A percentile compares a stretch with the other conserved stretches of the same genome.
These are phyloP conservation scores for Serilophus lunatus DNA, from an alignment of 2,113 vertebrate genomes.

Conservation along the genomic window DNA sequence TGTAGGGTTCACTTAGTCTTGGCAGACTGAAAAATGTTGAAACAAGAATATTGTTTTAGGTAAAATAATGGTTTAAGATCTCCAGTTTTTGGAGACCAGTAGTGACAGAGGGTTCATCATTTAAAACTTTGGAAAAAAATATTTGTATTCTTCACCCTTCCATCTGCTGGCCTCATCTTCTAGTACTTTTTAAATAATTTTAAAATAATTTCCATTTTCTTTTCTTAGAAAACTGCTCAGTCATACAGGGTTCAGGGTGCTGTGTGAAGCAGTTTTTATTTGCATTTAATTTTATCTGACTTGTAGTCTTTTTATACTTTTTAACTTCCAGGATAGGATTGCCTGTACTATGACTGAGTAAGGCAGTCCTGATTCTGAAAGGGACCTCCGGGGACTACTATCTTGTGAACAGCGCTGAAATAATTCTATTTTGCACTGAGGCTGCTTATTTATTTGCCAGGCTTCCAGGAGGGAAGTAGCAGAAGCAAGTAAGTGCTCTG, in stretches of 20 bases:
- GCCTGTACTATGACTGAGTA: neutral
- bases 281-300: neutral
- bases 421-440: constrained; percentile 26
- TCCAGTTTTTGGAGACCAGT: neutral
- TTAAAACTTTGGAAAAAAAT: neutral
- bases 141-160: neutral
- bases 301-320: neutral
- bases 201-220: neutral
- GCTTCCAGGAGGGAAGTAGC: neutral
- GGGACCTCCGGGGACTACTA: neutral
- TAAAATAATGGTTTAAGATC: neutral
- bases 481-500: neutral
- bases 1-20: neutral
- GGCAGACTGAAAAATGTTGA: neutral
- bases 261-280: neutral
- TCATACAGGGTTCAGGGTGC: neutral
- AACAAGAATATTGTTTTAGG: neutral
- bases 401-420: neutral
- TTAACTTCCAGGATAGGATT: neutral
- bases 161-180: neutral
- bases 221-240: neutral
- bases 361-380: neutral
- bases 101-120: neutral
- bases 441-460: neutral
- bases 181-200: neutral